phyloP scores from a whole-genome alignment of 2,888 invertebrate genomes.

The Troides aeacus region DNA sequence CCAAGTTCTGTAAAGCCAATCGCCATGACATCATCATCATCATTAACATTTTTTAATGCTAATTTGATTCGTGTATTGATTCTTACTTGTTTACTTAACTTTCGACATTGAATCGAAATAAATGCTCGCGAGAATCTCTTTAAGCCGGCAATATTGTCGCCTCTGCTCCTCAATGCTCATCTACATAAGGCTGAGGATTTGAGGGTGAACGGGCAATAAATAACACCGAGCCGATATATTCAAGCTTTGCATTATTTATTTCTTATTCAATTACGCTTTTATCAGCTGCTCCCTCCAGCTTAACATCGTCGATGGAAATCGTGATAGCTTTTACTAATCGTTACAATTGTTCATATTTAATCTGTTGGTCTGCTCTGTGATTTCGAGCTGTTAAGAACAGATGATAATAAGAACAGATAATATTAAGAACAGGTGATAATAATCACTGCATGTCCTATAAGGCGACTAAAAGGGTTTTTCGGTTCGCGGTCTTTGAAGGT shows the following conservation, averaged over 20 bases:
- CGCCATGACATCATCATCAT: neutral
- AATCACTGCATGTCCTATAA: too few species aligned
- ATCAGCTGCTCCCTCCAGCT: too few species aligned
- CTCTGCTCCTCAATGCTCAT: constrained; percentile 29
- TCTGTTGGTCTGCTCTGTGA: too few species aligned
- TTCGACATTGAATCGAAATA: constrained; percentile 29
- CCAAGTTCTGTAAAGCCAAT: neutral
- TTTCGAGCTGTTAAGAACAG: too few species aligned
- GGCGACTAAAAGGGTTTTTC: too few species aligned
- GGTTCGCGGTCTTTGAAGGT: too few species aligned
- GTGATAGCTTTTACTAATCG: too few species aligned
- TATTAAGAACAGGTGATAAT: too few species aligned
- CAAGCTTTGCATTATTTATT: neutral
- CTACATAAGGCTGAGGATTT: constrained; percentile 28
- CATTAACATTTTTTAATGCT: constrained; percentile 13
- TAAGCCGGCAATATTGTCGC: constrained; percentile 31
- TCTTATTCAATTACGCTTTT: neutral
- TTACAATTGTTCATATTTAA: too few species aligned
- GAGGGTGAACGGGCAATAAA: constrained; percentile 27
- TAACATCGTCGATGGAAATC: too few species aligned
- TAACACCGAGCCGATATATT: constrained; percentile 17
- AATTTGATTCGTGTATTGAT: constrained; percentile 28
- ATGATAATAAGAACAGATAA: too few species aligned
- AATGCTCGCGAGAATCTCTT: constrained; percentile 29
- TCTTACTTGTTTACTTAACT: constrained; percentile 7